Evolutionary conservation across 2,888 invertebrate genomes (phyloP), one percentile per base, ranked within the genome.

Genomic region (Oscheius sp.): DNA sequence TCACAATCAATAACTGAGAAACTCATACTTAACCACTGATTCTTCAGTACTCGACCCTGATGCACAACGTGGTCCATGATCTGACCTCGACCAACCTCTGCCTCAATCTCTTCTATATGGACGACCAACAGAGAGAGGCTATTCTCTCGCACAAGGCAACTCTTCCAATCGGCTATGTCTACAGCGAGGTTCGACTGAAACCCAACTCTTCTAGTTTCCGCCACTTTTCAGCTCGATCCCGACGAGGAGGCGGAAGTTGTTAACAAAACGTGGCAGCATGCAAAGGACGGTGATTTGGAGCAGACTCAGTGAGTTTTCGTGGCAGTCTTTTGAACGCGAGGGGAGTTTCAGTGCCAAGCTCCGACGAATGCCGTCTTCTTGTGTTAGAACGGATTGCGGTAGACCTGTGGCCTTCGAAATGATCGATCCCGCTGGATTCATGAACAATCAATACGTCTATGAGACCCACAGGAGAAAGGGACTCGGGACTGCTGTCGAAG

Each of bases 381-480:
- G 82, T 65, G 58, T 82, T 5, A 68, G 78, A 11, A 76, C 65
- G 70, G 71, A 73, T n/a, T 55, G 55, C 55, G 79, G 79, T 2
- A 60, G 76, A 47, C 82, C 80, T 1, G 80, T 82, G 1, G 82
- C 82, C n/a, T 82, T 82, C 68, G 82, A 82, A 58, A 82, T 82
- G 82, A 74, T 79, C 2, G 82, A 82, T 66, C 82, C 82, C 0
- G 76, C 79, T 13, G 82, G 82, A 11, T 82, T 82, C 65, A 78
- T 80, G 70, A 82, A 82, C 68, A 79, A 82, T 59, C 82, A 80
- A 59, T 82, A 62, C 58, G 82, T 82, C 13, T 80, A 77, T 62
- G 79, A 80, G 51, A 79, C 79, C 48, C 82, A 82, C 66, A 63
- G 82, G 29, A 53, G 82, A 48, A 77, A 78, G 37, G 82, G 82